These are phyloP conservation scores for Phataginus tricuspis DNA, from an alignment of 2,797 vertebrate species.

Conservation along the genomic window DNA sequence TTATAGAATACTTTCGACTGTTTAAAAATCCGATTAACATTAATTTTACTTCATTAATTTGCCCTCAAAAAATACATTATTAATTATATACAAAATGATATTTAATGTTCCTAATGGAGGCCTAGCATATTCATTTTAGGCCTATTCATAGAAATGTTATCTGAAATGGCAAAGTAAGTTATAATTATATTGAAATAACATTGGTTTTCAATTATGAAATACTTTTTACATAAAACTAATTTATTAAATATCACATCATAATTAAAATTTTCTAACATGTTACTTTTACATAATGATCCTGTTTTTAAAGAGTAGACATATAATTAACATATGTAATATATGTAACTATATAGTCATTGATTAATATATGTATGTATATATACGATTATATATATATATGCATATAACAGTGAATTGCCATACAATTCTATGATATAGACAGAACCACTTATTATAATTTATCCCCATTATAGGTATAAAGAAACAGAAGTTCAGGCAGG, in stretches of 20 bases:
- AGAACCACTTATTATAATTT: background rate
- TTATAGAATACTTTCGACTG: conserved; percentile 57
- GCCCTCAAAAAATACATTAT: conserved; percentile 57
- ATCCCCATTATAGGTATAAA: background rate
- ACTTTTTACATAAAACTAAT: conserved; percentile 50
- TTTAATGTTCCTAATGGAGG: conserved; percentile 65
- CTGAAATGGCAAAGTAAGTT: conserved; percentile 52
- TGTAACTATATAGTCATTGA: background rate
- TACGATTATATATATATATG: background rate
- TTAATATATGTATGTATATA: background rate
- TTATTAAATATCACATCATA: conserved; percentile 27
- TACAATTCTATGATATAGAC: background rate
- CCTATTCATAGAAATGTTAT: conserved; percentile 13
- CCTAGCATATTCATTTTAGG: conserved; percentile 52
- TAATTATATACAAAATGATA: conserved; percentile 63
- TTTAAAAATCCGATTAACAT: conserved; percentile 74
- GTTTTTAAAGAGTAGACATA: background rate
- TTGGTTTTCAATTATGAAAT: conserved; percentile 51
- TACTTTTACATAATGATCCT: background rate
- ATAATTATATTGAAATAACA: conserved; percentile 65
- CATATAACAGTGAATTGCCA: background rate
- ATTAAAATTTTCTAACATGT: background rate
- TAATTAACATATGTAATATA: background rate
- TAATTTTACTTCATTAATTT: conserved; percentile 76
- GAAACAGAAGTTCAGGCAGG: background rate